Percentiles rank a stretch among this genome's conserved stretches.
Conservation (phyloP, 2,888 invertebrate species). For the Mesoligia furuncula region DNA sequence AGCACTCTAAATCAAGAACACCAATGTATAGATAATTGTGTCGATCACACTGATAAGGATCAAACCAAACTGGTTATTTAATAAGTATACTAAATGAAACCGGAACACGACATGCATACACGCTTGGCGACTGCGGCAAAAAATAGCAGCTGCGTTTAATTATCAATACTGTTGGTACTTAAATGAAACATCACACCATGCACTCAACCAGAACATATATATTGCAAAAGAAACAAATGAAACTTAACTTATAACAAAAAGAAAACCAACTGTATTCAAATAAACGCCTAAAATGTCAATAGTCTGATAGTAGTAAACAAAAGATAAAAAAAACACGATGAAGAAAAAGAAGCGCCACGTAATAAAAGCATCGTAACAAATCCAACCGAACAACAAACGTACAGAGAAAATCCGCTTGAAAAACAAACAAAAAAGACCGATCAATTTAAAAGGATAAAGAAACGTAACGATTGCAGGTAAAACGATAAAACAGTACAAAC, state of each 20-base stretch:
- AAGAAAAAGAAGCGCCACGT: conserved; percentile 12
- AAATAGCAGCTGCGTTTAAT: conserved; percentile 33
- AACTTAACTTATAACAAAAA: background rate
- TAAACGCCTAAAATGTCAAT: background rate
- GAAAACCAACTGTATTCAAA: background rate
- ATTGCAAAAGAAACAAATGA: conserved; percentile 8
- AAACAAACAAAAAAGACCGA: conserved; percentile 53
- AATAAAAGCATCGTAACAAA: conserved; percentile 34
- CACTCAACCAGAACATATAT: conserved; percentile 5
- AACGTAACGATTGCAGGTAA: conserved; percentile 49
- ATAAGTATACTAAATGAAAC: conserved; percentile 12
- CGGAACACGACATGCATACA: background rate
- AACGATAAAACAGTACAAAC: conserved; percentile 55
- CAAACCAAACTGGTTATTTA: conserved; percentile 39
- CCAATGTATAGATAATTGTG: conserved; percentile 7
- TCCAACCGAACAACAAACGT: conserved; percentile 13
- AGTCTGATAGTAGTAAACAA: conserved; percentile 5
- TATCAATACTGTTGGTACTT: conserved; percentile 3
- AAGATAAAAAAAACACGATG: conserved; percentile 2
- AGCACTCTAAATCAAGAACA: conserved; percentile 2
- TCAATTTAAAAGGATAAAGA: conserved; percentile 55
- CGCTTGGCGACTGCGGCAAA: conserved; percentile 14
- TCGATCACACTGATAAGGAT: conserved; percentile 25
- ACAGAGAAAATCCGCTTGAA: conserved; percentile 45
- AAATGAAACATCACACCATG: background rate